These are phyloP conservation scores for Ginglymostoma cirratum DNA, from an alignment of 2,113 vertebrate genomes.

Conservation along the genomic window DNA sequence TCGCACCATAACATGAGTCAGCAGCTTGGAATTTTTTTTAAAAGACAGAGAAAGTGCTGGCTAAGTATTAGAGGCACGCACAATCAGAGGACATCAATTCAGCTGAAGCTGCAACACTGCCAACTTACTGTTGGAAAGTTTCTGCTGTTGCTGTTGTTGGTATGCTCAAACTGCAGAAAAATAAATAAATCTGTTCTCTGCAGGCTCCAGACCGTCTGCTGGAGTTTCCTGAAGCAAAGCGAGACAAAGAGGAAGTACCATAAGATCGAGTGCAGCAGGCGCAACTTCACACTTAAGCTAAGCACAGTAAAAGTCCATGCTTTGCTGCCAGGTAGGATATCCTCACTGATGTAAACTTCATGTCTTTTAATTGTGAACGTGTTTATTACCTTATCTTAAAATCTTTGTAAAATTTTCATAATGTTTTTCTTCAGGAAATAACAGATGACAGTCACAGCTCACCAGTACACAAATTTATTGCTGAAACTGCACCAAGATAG, in stretches of 20 bases:
- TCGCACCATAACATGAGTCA: not conserved
- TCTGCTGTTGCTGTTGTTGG: conserved; percentile 2
- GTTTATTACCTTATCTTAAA: not conserved
- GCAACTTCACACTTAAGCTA: conserved; percentile 15
- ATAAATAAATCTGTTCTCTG: conserved; percentile 31
- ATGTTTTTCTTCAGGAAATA: not conserved
- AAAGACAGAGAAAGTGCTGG: conserved; percentile 2
- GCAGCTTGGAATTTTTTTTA: not conserved
- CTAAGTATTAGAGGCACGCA: not conserved
- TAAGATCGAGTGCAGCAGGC: conserved; percentile 5
- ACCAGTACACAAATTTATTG: not conserved
- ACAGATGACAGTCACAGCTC: not conserved
- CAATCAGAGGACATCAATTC: not conserved
- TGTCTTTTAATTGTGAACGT: not conserved
- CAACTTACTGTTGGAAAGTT: conserved; percentile 23
- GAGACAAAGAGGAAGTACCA: conserved; percentile 32
- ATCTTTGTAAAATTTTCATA: not conserved
- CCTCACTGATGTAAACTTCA: not conserved
- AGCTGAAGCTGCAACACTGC: not conserved
- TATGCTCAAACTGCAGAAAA: conserved; percentile 31
- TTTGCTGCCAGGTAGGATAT: not conserved
- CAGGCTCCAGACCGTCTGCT: conserved; percentile 36
- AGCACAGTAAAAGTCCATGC: not conserved
- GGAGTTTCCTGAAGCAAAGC: conserved; percentile 27
- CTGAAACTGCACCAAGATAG: not conserved